Base-by-base conservation (phyloP, 2,888 invertebrate genomes). In the Eurytoma californica region DNA sequence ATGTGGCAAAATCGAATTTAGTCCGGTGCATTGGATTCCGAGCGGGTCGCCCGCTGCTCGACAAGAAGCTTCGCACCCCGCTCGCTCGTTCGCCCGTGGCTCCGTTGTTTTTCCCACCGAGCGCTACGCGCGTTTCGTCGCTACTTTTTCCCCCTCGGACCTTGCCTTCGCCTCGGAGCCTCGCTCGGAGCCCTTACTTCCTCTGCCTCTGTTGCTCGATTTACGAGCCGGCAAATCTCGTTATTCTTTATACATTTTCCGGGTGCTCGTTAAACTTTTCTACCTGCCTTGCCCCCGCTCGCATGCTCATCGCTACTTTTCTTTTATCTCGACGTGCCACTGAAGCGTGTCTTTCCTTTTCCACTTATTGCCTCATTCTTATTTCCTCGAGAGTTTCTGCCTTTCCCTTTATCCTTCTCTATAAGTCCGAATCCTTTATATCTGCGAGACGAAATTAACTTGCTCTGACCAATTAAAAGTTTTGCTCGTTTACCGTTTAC, bases 231-330 rank as follows among this genome's bases (percentile, higher is more conserved):
- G 28, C 14, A 53, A 63, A 73, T 63, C 61, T 73, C 51, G 63
- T 78, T 78, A 68, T 78, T 73, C 78, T 73, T 69, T 68, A 49
- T 60, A 66, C 39, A 67, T 57, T 55, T 61, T 53, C 49, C 18
- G 20, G 30, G 39, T 16, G 55, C 73, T 78, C 57, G 63, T 78
- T 78, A 78, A 73, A 78, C 66, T 69, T 68, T 73, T 73, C 67
- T 69, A 63, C 69, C 53, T 63, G n/a, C 63, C 55, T 73, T 69
- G 12, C 58, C 49, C 65, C 65, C 28, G 65, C 53, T 53, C 57
- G 68, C 49, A 16, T 57, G n/a, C n/a, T 57, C 57, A 14, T 73
- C 20, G 58, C 49, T 69, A 73, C 55, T 69, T 63, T 18, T 69
- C 60, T 76, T 76, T 69, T 65, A 73, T 74, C 28, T 58, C 58